Conservation (phyloP, 2,888 invertebrate genomes). For the Bombylius discolor region DNA sequence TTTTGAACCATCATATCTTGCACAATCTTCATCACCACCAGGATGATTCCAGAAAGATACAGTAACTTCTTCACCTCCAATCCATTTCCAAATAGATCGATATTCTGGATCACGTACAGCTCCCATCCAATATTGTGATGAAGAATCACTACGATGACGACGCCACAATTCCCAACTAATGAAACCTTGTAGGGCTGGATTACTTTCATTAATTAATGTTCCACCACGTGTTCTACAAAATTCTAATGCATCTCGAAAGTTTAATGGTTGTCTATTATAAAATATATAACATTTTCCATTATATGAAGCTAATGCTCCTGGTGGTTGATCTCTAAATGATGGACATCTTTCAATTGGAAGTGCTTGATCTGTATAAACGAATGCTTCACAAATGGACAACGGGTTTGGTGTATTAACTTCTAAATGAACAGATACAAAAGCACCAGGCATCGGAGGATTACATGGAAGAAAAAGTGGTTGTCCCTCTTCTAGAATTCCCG, state of each 20-base stretch:
- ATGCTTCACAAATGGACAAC: constrained; percentile 82
- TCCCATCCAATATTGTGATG: constrained; percentile 92
- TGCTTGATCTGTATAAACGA: constrained; percentile 86
- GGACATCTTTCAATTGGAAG: constrained; percentile 85
- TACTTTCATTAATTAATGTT: constrained; percentile 79
- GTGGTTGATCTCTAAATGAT: constrained; percentile 83
- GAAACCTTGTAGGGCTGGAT: constrained; percentile 86
- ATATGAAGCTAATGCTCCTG: constrained; percentile 84
- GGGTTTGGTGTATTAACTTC: constrained; percentile 63
- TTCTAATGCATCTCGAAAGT: constrained; percentile 63
- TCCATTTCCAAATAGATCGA: constrained; percentile 69
- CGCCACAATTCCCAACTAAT: constrained; percentile 92
- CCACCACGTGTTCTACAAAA: constrained; percentile 75
- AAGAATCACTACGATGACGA: constrained; percentile 77
- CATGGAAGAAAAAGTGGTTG: constrained; percentile 84
- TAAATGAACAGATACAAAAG: constrained; percentile 83
- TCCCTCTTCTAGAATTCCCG: constrained; percentile 74
- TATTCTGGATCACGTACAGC: constrained; percentile 73
- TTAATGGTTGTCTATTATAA: constrained; percentile 73
- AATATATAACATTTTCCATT: constrained; percentile 92
- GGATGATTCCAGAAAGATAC: constrained; percentile 88
- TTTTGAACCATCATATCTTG: constrained; percentile 81
- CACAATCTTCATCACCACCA: constrained; percentile 71
- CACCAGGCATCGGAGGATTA: constrained; percentile 90
- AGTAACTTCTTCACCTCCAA: constrained; percentile 73